Percentiles rank a stretch among this genome's conserved stretches.
These are phyloP conservation scores for Leptarthrus brevirostris DNA, from an alignment of 2,888 invertebrate genomes.

Conservation along the genomic window DNA sequence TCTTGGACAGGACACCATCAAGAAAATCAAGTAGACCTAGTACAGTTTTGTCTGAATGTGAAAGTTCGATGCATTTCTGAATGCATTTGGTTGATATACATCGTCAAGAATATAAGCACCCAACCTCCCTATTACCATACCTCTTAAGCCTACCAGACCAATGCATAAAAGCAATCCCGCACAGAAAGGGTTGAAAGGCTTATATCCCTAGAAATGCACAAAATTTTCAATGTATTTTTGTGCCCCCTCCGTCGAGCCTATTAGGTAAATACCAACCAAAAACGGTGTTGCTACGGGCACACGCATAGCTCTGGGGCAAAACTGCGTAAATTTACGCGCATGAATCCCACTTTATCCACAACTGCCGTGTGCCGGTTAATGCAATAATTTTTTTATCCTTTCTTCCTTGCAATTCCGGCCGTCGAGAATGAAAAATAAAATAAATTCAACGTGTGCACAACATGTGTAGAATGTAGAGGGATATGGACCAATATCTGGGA, in stretches of 20 bases:
- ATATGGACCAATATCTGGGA: too few species aligned
- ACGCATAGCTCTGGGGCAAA: conserved; percentile 21
- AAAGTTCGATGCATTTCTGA: conserved; percentile 30
- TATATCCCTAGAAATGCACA: background rate
- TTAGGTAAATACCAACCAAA: too few species aligned
- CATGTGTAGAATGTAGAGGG: too few species aligned
- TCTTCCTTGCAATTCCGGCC: background rate
- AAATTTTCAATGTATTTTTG: conserved; percentile 13
- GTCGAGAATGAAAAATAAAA: background rate
- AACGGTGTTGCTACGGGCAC: too few species aligned
- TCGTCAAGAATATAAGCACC: background rate
- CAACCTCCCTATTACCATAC: background rate
- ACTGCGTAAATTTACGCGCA: conserved; percentile 47
- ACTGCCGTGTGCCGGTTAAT: background rate
- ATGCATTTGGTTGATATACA: background rate
- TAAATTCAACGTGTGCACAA: too few species aligned
- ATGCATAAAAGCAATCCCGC: too few species aligned
- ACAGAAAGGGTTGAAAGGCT: background rate
- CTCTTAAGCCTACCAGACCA: too few species aligned
- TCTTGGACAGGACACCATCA: background rate
- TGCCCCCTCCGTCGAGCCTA: too few species aligned
- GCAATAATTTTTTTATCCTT: background rate
- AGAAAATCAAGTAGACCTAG: background rate
- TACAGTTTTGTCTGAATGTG: background rate
- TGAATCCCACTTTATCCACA: conserved; percentile 1